phyloP scores from a whole-genome alignment of 2,888 invertebrate genomes.

The Eupithecia vulgata region DNA sequence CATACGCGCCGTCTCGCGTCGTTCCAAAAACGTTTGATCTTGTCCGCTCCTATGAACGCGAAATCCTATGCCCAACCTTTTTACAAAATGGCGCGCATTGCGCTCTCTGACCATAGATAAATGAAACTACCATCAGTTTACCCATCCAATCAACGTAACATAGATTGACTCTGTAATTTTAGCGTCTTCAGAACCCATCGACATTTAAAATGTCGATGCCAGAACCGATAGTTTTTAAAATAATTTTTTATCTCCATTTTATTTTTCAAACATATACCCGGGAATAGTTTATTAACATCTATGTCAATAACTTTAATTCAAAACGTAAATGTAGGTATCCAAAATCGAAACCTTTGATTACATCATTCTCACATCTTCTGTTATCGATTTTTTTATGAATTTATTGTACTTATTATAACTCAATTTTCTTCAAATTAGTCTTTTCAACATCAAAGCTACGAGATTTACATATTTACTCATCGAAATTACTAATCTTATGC shows the following conservation, averaged over 20 bases:
- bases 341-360: slow-evolving; percentile 23
- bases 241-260: neutral
- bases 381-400: slow-evolving; percentile 18
- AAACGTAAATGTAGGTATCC: slow-evolving; percentile 19
- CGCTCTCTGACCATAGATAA: too few relatives aligned
- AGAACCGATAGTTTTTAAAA: slow-evolving; percentile 5
- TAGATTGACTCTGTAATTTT: slow-evolving; percentile 7
- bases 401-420: slow-evolving; percentile 39
- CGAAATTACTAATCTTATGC: slow-evolving; percentile 31
- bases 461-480: slow-evolving; percentile 39
- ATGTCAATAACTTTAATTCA: slow-evolving; percentile 21
- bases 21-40: too few relatives aligned
- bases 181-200: neutral
- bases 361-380: slow-evolving; percentile 17
- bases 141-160: neutral
- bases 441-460: slow-evolving; percentile 32
- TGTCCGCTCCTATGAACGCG: too few relatives aligned
- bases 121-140: too few relatives aligned
- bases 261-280: slow-evolving; percentile 1
- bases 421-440: slow-evolving; percentile 37
- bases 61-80: too few relatives aligned
- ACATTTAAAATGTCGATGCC: too few relatives aligned
- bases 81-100: too few relatives aligned
- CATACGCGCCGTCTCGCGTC: too few relatives aligned
- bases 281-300: neutral